Conservation (phyloP, 2,113 vertebrate genomes). For the Proterorhinus semilunaris region DNA sequence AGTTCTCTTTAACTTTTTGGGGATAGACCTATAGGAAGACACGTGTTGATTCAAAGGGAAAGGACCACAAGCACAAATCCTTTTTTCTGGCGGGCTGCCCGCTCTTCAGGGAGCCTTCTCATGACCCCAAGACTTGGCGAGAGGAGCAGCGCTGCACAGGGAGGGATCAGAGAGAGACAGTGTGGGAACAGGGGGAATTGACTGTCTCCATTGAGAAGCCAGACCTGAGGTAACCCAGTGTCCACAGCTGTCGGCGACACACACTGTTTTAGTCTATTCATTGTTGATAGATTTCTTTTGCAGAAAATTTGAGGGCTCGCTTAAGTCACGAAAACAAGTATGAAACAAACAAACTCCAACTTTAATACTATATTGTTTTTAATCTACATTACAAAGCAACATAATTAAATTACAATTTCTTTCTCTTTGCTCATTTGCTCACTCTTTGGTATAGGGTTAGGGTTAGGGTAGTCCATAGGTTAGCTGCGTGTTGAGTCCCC, state of each 20-base stretch:
- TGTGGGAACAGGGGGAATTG: slow-evolving; percentile 43
- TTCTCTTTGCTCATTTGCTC: too few species aligned
- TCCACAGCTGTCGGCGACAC: background rate
- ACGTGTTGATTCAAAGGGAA: slow-evolving; percentile 8
- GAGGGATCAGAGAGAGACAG: slow-evolving; percentile 50
- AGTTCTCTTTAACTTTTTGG: slow-evolving; percentile 25
- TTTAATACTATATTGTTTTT: too few species aligned
- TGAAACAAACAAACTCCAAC: too few species aligned
- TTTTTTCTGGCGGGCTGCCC: slow-evolving; percentile 29
- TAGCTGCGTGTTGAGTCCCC: too few species aligned
- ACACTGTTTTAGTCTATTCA: slow-evolving; percentile 16
- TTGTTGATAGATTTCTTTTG: slow-evolving; percentile 30
- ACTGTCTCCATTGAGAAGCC: slow-evolving; percentile 45
- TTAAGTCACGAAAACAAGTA: background rate
- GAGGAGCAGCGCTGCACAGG: slow-evolving; percentile 17
- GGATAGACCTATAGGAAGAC: slow-evolving; percentile 28
- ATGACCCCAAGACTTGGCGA: slow-evolving; percentile 42
- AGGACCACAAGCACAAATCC: slow-evolving; percentile 41
- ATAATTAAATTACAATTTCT: too few species aligned
- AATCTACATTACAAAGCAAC: too few species aligned
- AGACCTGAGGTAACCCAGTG: slow-evolving; percentile 31
- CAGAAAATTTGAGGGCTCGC: background rate
- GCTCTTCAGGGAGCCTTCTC: slow-evolving; percentile 35
- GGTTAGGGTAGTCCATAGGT: too few species aligned
- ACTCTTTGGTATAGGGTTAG: too few species aligned